Base-by-base conservation (phyloP, 2,888 invertebrate genomes). In the Buathra laborator region DNA sequence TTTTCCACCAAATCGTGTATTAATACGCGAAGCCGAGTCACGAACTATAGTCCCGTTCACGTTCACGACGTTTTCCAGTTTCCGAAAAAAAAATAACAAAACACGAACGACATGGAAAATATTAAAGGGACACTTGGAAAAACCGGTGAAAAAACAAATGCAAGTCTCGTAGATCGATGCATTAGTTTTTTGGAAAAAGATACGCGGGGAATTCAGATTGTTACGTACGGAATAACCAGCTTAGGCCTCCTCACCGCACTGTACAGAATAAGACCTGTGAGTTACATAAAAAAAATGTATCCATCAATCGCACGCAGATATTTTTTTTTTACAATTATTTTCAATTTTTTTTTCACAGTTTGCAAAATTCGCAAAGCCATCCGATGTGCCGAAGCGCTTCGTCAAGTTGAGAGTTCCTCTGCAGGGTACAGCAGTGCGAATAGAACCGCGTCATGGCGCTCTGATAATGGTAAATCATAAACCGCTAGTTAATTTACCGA, bases 261-360 rank as follows among this genome's bases (percentile, higher is more conserved):
- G 88, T 94, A 95, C 90, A 95, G 94, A 93, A 95, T 96, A 86
- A 95, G 95, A 90, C 96, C 96, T 91, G 96, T 96, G 94, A 93
- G 94, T 94, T 37, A 90, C 78, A 37, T 64, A 16, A 43, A 7
- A 87, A 88, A 71, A 88, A 78, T 77, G 66, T 24, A 12, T n/a
- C 14, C 29, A 0, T 14, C 0, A n/a, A 29, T 1, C 14, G 12
- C 6, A 5, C 7, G 14, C 14, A 12, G 14, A 87, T 89, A 48
- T 48, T 68, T 88, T 44, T n/a, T n/a, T 62, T n/a, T 5, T 9
- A 16, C 3, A 37, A n/a, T 32, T 43, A 43, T 64, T 37, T 29
- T 1, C 43, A n/a, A 5, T 37, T 37, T 66, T 68, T 67, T 32
- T 3, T 16, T 89, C 91, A 87, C 91, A 96, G 96, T 95, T 96